phyloP scores from a whole-genome alignment of 2,888 invertebrate species.

The Athalia cordata region DNA sequence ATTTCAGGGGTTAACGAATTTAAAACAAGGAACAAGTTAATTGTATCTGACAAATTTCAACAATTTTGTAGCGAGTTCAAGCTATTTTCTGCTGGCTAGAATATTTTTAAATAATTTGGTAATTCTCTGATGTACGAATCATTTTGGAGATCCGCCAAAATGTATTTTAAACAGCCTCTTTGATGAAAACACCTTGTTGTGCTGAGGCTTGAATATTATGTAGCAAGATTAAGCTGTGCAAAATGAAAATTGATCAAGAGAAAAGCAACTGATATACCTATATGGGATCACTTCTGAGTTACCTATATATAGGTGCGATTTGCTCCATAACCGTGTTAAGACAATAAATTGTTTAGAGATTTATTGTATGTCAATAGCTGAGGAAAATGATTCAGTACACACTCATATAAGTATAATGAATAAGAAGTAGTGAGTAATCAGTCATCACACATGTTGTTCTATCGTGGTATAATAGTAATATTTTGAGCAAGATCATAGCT shows the following conservation, averaged over 20 bases:
- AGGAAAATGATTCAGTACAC: constrained; percentile 17
- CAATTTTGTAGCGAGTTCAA: not conserved
- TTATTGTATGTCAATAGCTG: not conserved
- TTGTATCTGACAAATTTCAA: constrained; percentile 6
- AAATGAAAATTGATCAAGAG: not conserved
- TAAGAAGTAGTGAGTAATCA: not conserved
- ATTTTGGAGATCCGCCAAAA: constrained; percentile 31
- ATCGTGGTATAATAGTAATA: not conserved
- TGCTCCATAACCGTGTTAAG: constrained; percentile 9
- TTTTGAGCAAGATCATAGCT: constrained; percentile 38
- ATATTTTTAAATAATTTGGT: constrained; percentile 33
- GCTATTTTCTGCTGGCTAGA: constrained; percentile 20
- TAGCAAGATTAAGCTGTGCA: not conserved
- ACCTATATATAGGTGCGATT: not conserved
- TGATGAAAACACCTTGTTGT: constrained; percentile 6
- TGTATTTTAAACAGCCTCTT: constrained; percentile 29
- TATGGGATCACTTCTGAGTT: no score
- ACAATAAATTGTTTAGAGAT: constrained; percentile 24
- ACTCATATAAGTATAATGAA: not conserved
- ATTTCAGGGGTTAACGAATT: not conserved
- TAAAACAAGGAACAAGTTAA: not conserved
- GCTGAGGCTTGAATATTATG: not conserved
- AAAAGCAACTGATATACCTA: not conserved
- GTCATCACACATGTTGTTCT: constrained; percentile 25
- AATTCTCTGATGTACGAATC: constrained; percentile 30